Evolutionary conservation across 2,113 vertebrate genomes (phyloP).

Genomic region (Psephotus haematonotus): DNA sequence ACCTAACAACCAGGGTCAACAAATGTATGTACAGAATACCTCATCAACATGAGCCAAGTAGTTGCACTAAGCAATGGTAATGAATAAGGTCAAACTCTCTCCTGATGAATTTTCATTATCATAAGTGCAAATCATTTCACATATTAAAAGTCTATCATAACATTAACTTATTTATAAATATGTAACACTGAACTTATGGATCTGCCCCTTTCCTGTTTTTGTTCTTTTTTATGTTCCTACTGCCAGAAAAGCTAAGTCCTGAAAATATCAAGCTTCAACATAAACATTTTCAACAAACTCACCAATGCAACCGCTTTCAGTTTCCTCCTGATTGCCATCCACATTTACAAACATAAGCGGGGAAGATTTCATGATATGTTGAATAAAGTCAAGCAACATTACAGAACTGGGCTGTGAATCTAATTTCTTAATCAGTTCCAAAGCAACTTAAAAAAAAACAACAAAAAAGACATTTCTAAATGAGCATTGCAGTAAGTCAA

Average conservation of each 20-base stretch:
- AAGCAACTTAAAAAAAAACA: slow-evolving; percentile 79
- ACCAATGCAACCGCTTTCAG: slow-evolving; percentile 83
- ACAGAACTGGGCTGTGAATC: slow-evolving; percentile 92
- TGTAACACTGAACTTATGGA: rapidly evolving
- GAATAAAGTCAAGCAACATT: slow-evolving; percentile 97
- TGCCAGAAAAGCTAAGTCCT: neutral
- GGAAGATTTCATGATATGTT: slow-evolving; percentile 96
- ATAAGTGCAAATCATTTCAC: neutral
- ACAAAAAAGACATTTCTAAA: neutral
- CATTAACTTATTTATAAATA: neutral
- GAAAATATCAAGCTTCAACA: neutral
- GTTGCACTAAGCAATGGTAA: neutral
- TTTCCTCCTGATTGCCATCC: slow-evolving; percentile 78
- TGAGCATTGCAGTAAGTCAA: neutral
- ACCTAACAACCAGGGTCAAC: neutral
- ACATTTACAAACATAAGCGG: slow-evolving; percentile 93
- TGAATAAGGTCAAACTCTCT: neutral
- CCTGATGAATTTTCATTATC: neutral
- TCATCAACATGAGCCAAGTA: neutral
- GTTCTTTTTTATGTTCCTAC: neutral
- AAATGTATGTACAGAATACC: neutral
- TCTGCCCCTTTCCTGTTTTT: neutral
- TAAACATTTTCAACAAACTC: slow-evolving; percentile 12
- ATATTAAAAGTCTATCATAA: neutral
- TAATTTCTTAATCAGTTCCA: slow-evolving; percentile 91